Evolutionary conservation across 2,888 invertebrate genomes (phyloP).

Genomic region (Trichogramma dendrolimi): DNA sequence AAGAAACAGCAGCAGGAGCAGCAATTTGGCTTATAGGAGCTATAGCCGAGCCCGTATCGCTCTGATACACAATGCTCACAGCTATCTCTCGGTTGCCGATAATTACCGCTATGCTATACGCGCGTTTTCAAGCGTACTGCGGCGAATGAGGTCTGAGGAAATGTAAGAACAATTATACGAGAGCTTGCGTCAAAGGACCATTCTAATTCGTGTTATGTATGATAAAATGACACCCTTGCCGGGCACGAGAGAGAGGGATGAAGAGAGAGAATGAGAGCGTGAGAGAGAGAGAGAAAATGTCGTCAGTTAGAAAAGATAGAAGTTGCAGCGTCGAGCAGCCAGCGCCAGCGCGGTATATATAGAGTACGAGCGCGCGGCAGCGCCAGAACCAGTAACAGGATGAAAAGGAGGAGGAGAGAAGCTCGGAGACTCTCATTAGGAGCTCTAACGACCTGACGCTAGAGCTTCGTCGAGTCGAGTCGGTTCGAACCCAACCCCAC

Average conservation of each 20-base stretch:
- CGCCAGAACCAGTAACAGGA: constrained; percentile 21
- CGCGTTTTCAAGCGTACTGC: background rate
- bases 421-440: constrained; percentile 46
- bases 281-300: constrained; percentile 21
- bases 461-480: constrained; percentile 32
- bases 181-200: constrained; percentile 14
- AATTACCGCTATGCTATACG: constrained; percentile 5
- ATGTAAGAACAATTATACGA: constrained; percentile 16
- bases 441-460: constrained; percentile 51
- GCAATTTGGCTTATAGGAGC: background rate
- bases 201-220: constrained; percentile 17
- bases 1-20: background rate
- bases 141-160: background rate
- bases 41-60: constrained; percentile 3
- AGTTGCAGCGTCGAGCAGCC: constrained; percentile 3
- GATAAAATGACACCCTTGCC: constrained; percentile 4
- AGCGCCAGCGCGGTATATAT: background rate
- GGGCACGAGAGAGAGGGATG: background rate
- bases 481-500: constrained; percentile 2
- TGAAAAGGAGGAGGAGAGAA: constrained; percentile 28
- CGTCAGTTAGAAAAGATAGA: constrained; percentile 16
- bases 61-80: constrained; percentile 6
- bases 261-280: constrained; percentile 6
- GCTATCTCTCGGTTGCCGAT: background rate
- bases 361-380: background rate